Base-by-base conservation (phyloP, 1,140 invertebrate genomes). In the Hypsibius dujardini region DNA sequence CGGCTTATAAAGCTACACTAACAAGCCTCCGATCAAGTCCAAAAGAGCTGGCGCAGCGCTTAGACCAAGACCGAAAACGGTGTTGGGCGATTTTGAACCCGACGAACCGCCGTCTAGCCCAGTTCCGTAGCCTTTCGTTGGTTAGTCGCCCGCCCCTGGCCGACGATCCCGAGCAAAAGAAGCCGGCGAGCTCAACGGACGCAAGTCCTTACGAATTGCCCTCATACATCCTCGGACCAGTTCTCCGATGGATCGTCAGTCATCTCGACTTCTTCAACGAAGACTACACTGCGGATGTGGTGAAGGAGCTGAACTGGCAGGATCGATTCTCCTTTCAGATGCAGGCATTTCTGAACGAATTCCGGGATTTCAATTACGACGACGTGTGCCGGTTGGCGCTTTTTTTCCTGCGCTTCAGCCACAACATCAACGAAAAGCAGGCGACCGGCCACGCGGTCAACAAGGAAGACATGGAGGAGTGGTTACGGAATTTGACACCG, bases 261-360 rank as follows among this genome's bases (percentile, higher is more conserved):
- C 62, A 67, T 67, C 62, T 67, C 12, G 62, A 67, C 42, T 67
- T 67, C 62, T 67, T 67, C 62, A 67, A 67, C 62, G 62, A 67
- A 42, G 62, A 67, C 42, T 67, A 67, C 62, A 42, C 42, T 3
- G 42, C 45, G 62, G 62, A 67, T 45, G 62, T 67, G 12, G 7
- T 67, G 62, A 67, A 67, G 3, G 12, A 67, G 62, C 62, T 67
- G 62, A 7, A 12, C 12, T 67, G 62, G 62, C 62, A 67, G 62
- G 42, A 67, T 45, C 12, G 42, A 12, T 67, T 67, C 45, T 12
- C 12, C 45, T 67, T 67, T 42, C 62, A 67, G 62, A 45, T 67
- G 62, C 12, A 67, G 42, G 62, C 62, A 15, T 67, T 67, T 42
- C 62, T 67, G 7, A 67, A 67, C 62, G 62, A 67, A 45, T 67